Conservation (phyloP, 2,888 invertebrate species). For the Eristalis intricaria region DNA sequence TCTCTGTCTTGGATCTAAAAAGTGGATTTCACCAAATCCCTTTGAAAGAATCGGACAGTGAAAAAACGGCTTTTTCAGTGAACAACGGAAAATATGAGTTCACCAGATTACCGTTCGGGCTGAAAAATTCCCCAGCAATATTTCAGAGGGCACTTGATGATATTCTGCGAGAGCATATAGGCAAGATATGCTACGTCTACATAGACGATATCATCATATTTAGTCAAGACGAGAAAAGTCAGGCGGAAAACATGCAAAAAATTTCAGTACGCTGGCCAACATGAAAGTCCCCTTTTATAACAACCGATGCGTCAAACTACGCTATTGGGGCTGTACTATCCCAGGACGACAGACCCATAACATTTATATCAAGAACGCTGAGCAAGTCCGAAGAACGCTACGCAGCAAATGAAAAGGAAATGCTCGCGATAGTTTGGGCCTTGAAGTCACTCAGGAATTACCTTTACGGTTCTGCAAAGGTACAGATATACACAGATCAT, state of each 20-base stretch:
- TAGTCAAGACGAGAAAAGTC: neutral
- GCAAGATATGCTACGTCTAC: neutral
- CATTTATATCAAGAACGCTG: too few species aligned
- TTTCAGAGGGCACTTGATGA: neutral
- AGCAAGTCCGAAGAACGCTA: too few species aligned
- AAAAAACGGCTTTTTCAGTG: neutral
- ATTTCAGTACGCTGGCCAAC: neutral
- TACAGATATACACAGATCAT: too few species aligned
- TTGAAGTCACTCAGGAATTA: too few species aligned
- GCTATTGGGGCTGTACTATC: conserved; percentile 75
- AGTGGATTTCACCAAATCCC: neutral
- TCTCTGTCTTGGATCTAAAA: neutral
- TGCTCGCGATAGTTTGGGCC: too few species aligned
- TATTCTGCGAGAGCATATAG: neutral
- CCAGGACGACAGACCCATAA: too few species aligned
- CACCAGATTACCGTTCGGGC: neutral
- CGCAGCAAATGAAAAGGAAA: too few species aligned
- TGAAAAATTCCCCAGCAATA: neutral
- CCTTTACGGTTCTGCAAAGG: too few species aligned
- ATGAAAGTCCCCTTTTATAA: conserved; percentile 44
- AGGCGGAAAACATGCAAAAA: neutral
- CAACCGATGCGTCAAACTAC: conserved; percentile 75
- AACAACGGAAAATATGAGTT: neutral
- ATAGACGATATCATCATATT: neutral
- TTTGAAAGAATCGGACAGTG: neutral